phyloP scores from a whole-genome alignment of 2,113 vertebrate genomes.

The Speoplatyrhinus poulsoni region DNA sequence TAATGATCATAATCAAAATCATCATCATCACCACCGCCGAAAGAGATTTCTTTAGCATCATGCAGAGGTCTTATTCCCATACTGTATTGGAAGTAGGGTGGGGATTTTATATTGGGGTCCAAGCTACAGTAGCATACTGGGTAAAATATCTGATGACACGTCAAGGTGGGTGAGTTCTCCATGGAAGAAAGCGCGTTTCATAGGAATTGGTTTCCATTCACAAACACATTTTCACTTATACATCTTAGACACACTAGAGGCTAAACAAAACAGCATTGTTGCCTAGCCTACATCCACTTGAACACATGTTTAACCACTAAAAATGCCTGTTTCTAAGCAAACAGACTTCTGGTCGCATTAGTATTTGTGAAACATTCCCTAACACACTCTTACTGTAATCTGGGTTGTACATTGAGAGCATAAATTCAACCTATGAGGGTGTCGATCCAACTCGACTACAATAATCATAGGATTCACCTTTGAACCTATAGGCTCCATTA shows the following conservation, averaged over 20 bases:
- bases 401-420: not conserved
- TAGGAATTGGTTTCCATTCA: slow-evolving; percentile 13
- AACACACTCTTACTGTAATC: no score
- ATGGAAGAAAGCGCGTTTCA: slow-evolving; percentile 41
- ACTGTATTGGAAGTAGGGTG: slow-evolving; percentile 10
- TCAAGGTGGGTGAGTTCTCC: slow-evolving; percentile 41
- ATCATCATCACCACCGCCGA: no score
- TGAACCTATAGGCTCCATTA: slow-evolving; percentile 55
- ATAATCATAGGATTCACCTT: slow-evolving; percentile 74
- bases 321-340: not conserved
- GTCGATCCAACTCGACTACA: slow-evolving; percentile 62
- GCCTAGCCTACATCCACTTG: not conserved
- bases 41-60: not conserved
- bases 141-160: slow-evolving; percentile 63
- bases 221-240: no score
- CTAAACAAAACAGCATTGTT: no score
- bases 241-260: no score
- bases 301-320: not conserved
- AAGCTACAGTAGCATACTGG: slow-evolving; percentile 33
- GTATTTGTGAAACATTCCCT: no score
- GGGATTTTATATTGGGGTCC: slow-evolving; percentile 11
- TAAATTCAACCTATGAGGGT: slow-evolving; percentile 45
- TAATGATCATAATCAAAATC: no score
- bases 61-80: not conserved
- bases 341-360: no score